Evolutionary conservation across 2,113 vertebrate species (phyloP), one percentile per base, ranked within the genome.

Genomic region (Phaethon lepturus): DNA sequence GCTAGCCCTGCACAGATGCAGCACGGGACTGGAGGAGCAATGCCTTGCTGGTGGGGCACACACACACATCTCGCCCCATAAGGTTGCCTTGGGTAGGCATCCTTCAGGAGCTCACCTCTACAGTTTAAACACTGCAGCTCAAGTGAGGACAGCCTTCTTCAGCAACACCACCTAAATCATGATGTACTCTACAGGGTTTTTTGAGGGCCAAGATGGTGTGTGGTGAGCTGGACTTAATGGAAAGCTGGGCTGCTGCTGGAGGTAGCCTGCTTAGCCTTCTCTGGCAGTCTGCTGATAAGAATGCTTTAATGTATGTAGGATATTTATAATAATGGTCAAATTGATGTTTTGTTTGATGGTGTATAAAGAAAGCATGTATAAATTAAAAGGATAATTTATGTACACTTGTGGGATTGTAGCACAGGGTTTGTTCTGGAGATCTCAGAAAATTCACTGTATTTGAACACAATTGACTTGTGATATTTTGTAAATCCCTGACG

Each of bases 41-140:
- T 66, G 58, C 45, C 15, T 8, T 0, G 0, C 50, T 23, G 29
- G 24, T 56, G 19, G 25, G 45, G 10, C 66, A n/a, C 55, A 13
- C 3, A 8, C 15, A 8, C 2, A 1, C 12, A 76, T 35, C 42
- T 79, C 0, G 0, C 5, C 33, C 29, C 0, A 0, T 24, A 19
- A 11, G 2, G 8, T 29, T 66, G 38, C 33, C 33, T 73, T 67
- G 26, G 10, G 13, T 35, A 45, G 9, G 35, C 2, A 2, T 56
- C 63, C 25, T 38, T 52, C 73, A 58, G 69, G 45, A 73, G 15
- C 50, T 85, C 35, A n/a, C 20, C 9, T 66, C 35, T 20, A 6
- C 17, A 29, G 4, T 35, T 76, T 6, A 45, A 45, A 24, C 3
- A 3, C 81, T 59, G 44, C 25, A 55, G 45, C 19, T 85, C 33